A percentile compares a stretch with the other conserved stretches of the same genome.
phyloP scores from a whole-genome alignment of 2,888 invertebrate species.

The Lepidochitona cinerea region DNA sequence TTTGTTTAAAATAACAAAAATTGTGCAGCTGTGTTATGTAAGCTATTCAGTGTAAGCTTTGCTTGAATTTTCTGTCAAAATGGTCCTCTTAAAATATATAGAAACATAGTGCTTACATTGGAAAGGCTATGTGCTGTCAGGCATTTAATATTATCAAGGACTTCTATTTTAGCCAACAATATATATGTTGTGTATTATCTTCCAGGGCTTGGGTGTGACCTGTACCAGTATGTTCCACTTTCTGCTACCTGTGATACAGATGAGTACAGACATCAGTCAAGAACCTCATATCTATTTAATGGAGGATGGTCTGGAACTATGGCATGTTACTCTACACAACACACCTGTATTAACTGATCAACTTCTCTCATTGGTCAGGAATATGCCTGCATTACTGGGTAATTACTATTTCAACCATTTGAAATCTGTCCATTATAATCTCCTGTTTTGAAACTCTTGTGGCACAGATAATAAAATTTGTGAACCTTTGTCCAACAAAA shows the following conservation, averaged over 20 bases:
- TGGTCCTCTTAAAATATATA: too few species aligned
- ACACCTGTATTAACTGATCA: conserved; percentile 74
- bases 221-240: conserved; percentile 72
- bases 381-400: conserved; percentile 65
- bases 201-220: conserved; percentile 63
- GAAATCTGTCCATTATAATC: too few species aligned
- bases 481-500: not conserved
- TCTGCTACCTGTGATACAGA: conserved; percentile 78
- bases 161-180: too few species aligned
- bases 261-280: conserved; percentile 84
- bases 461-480: not conserved
- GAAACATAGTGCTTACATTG: too few species aligned
- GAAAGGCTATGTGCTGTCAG: too few species aligned
- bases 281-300: conserved; percentile 88
- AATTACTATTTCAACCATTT: conserved; percentile 10
- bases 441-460: too few species aligned
- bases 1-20: too few species aligned
- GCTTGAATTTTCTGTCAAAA: too few species aligned
- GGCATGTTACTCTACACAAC: conserved; percentile 88
- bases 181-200: too few species aligned
- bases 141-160: too few species aligned
- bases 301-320: conserved; percentile 92
- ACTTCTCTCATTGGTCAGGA: conserved; percentile 77
- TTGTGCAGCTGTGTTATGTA: too few species aligned
- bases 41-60: too few species aligned